Base-by-base conservation (phyloP, 2,888 invertebrate species). In the Philereme transversata region DNA sequence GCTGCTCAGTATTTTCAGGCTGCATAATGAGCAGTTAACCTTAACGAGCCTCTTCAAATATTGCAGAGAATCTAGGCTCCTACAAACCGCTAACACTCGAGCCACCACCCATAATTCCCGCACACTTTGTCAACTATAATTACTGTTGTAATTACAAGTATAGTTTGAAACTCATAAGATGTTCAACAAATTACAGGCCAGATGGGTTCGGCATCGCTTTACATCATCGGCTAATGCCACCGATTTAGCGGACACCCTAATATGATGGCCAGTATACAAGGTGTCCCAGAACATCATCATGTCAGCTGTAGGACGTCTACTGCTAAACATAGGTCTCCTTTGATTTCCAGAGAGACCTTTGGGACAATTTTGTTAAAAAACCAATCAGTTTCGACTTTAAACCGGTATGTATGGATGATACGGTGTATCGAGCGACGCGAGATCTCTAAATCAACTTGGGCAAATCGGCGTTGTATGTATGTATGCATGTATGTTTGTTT, bases 71-170 rank as follows among this genome's bases (percentile, higher is more conserved):
- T 40, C 36, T 34, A 34, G 34, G 34, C 4, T 38, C n/a, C 8
- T 9, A 6, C 9, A 33, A 5, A 38, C 38, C 73, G 65, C 70
- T 62, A 0, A 4, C 41, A 71, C 33, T 64, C 40, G 3, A 6
- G 10, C 57, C 44, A 6, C 47, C 57, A 69, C 67, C 35, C 10
- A 58, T 44, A 64, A 60, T 52, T 66, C 60, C 73, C 71, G 57
- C 74, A 67, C 71, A 75, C 74, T 76, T 72, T 73, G 78, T 76
- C 77, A 77, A 76, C 80, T 72, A 78, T 78, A 80, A 78, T 81
- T 70, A 79, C 76, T 69, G 76, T 57, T 56, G 62, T 67, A 68
- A 69, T 69, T 68, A 68, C 67, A 63, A 65, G 62, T 68, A 63
- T 62, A 69, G 65, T 69, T 68, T 60, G 45, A 66, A 69, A 68